Percentiles rank a stretch among this genome's conserved stretches.
Conservation (phyloP, 1,140 invertebrate genomes). For the Drosophila albomicans region DNA sequence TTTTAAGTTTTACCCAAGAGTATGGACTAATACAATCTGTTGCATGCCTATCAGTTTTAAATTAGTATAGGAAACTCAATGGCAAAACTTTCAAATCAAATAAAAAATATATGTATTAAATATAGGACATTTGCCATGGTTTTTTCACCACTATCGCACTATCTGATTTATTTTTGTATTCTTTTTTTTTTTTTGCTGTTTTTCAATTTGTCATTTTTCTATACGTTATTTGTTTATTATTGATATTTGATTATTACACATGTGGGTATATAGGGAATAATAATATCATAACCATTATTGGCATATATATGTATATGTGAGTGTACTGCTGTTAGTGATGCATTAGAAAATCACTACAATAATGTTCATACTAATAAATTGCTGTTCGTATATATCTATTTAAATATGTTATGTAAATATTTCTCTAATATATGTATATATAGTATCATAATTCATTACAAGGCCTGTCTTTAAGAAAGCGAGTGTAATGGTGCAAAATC, state of each 20-base stretch:
- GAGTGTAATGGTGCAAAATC: no score
- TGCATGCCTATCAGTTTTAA: conserved; percentile 60
- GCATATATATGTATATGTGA: no score
- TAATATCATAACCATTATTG: conserved; percentile 3
- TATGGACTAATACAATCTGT: conserved; percentile 30
- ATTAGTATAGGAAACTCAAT: conserved; percentile 46
- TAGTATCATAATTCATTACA: no score
- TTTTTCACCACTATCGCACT: conserved; percentile 13
- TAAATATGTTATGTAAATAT: no score
- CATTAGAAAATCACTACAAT: conserved; percentile 1
- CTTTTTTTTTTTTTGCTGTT: background rate
- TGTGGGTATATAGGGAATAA: conserved; percentile 2
- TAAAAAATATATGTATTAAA: conserved; percentile 51
- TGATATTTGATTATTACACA: background rate
- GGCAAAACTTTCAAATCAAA: conserved; percentile 42
- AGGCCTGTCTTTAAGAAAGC: no score
- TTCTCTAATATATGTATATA: no score
- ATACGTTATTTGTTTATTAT: conserved; percentile 20
- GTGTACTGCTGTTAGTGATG: conserved; percentile 3
- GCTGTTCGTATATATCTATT: no score
- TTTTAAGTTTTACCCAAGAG: conserved; percentile 26
- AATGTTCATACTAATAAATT: conserved; percentile 1
- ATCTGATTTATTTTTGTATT: no score
- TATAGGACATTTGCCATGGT: conserved; percentile 65
- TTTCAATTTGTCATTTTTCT: conserved; percentile 13